phyloP scores from a whole-genome alignment of 2,113 vertebrate genomes.

The Hippolais icterina region DNA sequence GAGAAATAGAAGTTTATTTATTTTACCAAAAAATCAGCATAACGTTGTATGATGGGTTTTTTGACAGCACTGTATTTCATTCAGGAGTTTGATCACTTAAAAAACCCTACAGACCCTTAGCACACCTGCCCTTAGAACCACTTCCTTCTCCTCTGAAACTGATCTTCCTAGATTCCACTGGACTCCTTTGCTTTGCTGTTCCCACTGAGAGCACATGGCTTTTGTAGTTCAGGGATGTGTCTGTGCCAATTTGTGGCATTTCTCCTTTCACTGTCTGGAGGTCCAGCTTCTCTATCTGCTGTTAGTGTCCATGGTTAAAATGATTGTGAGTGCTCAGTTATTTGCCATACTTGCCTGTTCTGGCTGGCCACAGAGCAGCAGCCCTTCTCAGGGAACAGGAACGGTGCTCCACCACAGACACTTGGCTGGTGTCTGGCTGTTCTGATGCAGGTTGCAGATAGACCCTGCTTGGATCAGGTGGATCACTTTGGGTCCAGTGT shows the following conservation, averaged over 20 bases:
- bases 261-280: background rate
- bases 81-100: background rate
- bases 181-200: background rate
- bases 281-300: no score
- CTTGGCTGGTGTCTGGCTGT: no score
- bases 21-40: background rate
- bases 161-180: background rate
- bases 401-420: rapidly evolving
- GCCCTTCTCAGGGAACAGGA: background rate
- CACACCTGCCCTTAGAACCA: background rate
- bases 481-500: no score
- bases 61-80: background rate
- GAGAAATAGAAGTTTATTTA: background rate
- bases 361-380: background rate
- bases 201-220: rapidly evolving
- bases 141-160: background rate
- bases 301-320: rapidly evolving
- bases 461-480: background rate
- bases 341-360: background rate
- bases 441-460: rapidly evolving
- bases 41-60: background rate
- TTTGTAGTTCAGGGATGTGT: background rate
- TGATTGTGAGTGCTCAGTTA: rapidly evolving
- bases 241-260: background rate
- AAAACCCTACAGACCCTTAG: background rate